Evolutionary conservation across 2,888 invertebrate species (phyloP), one percentile per base, ranked within the genome.

Genomic region (Volucella inanis): DNA sequence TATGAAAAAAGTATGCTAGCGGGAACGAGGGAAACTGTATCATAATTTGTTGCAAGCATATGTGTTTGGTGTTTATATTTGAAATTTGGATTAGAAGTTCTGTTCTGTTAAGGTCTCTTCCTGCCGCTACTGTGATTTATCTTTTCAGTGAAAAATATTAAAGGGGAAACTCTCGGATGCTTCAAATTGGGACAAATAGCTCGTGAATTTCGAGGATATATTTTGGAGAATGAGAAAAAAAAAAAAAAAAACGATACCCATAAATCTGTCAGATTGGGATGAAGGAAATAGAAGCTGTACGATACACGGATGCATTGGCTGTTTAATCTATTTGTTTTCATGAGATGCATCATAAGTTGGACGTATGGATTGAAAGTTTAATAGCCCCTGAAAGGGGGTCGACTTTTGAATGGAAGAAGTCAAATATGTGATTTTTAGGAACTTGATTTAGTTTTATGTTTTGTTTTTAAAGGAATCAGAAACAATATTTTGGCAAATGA

Each of bases 161-260:
- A 74, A 78, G 54, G 57, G 74, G 61, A 49, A 50, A 41, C 62
- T 61, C 39, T 54, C 50, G 59, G 77, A 72, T 78, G 49, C 67
- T 65, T 68, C 79, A 79, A 84, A 84, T 75, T 84, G 74, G 83
- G 83, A 79, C 83, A 84, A 84, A 84, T 84, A 68, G 74, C 79
- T 75, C 54, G 83, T 84, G 83, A 84, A 84, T 84, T 79, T 31
- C 31, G 83, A 70, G 54, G 54, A 79, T 74, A 79, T 83, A 83
- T 79, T 79, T 82, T 74, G 39, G 31, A 57, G 31, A 31, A 31
- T 31, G 31, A 47, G 54, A 54, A 77, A 67, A 22, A 18, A 18
- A 67, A 22, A 18, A 18, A 18, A 18, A 22, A 78, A 50, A 31
- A 31, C 31, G 31, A 31, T 18, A 57, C 68, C 38, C n/a, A 79